Evolutionary conservation across 1,140 invertebrate species (phyloP).

Genomic region (Riptortus pedestris): DNA sequence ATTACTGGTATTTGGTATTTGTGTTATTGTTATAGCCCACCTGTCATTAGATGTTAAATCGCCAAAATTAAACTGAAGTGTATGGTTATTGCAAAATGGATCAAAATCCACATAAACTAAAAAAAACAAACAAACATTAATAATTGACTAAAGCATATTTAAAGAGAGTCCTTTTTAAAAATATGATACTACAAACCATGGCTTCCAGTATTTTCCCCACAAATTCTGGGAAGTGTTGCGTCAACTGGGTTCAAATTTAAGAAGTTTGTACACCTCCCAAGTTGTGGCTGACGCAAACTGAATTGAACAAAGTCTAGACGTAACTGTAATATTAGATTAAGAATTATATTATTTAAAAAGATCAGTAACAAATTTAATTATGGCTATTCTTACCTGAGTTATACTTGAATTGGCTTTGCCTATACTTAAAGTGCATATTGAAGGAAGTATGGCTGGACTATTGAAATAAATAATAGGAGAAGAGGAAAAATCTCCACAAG

Average conservation of each 20-base stretch:
- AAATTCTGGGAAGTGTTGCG: slow-evolving; percentile 55
- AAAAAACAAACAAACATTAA: slow-evolving; percentile 17
- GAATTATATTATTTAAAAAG: neutral
- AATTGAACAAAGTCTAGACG: slow-evolving; percentile 67
- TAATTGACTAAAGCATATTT: neutral
- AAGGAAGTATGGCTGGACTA: neutral
- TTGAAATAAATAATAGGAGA: neutral
- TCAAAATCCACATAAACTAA: slow-evolving; percentile 61
- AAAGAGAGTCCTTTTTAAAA: neutral
- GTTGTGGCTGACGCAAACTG: slow-evolving; percentile 56
- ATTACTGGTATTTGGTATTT: slow-evolving; percentile 58
- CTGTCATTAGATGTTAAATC: slow-evolving; percentile 49
- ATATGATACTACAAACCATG: slow-evolving; percentile 43
- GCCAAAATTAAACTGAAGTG: slow-evolving; percentile 51
- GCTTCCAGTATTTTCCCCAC: slow-evolving; percentile 69
- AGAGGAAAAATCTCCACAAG: neutral
- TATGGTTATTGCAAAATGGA: slow-evolving; percentile 52
- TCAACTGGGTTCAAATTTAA: slow-evolving; percentile 61
- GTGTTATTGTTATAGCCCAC: slow-evolving; percentile 66
- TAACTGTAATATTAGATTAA: slow-evolving; percentile 48
- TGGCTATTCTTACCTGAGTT: neutral
- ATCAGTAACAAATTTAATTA: neutral
- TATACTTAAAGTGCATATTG: neutral
- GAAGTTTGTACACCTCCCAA: slow-evolving; percentile 55
- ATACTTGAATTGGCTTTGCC: neutral